Conservation (phyloP, 1,140 invertebrate genomes). For the Trichonephila inaurata region DNA sequence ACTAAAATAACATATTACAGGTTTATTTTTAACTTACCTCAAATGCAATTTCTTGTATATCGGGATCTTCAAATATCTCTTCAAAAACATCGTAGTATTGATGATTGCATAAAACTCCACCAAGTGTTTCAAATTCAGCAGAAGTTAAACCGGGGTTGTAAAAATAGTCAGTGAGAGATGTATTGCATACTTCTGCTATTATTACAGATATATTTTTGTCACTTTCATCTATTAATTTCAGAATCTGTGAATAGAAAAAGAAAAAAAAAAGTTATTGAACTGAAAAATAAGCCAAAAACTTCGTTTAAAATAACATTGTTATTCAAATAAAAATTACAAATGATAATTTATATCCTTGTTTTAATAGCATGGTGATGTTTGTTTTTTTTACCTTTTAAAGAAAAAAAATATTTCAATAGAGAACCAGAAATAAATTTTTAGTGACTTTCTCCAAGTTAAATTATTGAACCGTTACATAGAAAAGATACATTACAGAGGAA, state of each 20-base stretch:
- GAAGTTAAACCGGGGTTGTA: constrained; percentile 65
- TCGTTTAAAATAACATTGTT: no score
- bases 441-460: no score
- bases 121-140: constrained; percentile 17
- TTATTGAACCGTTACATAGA: no score
- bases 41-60: constrained; percentile 73
- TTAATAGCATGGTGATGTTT: no score
- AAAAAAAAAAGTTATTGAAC: neutral
- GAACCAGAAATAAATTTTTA: no score
- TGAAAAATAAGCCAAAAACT: no score
- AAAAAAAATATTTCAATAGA: no score
- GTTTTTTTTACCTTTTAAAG: no score
- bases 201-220: constrained; percentile 52
- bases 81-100: constrained; percentile 62
- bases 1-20: neutral
- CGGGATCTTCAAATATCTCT: constrained; percentile 72
- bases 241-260: constrained; percentile 34
- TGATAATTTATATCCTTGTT: no score
- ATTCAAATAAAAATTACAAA: no score
- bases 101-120: constrained; percentile 28
- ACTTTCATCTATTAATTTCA: constrained; percentile 28
- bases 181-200: constrained; percentile 45
- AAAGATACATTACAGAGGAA: no score
- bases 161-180: constrained; percentile 38
- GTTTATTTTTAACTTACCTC: constrained; percentile 33